Conservation (phyloP, 2,888 invertebrate genomes). For the Scaptomyza parva region DNA sequence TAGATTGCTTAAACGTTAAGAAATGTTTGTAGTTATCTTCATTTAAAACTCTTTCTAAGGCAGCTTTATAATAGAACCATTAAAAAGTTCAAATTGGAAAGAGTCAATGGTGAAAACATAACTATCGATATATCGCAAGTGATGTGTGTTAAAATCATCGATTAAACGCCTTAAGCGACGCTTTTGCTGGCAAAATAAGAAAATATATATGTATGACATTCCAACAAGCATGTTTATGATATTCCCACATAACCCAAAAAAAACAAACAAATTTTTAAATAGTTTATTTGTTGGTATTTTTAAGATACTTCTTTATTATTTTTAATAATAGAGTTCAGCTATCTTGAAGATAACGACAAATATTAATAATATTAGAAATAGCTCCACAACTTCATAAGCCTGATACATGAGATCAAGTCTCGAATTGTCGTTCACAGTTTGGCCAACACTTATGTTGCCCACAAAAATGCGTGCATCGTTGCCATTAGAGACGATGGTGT, state of each 20-base stretch:
- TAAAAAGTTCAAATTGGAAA: no score
- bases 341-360: slow-evolving; percentile 13
- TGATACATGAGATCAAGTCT: neutral
- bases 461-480: slow-evolving; percentile 15
- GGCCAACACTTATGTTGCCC: neutral
- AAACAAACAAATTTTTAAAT: no score
- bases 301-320: neutral
- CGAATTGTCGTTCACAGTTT: neutral
- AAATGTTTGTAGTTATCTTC: no score
- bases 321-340: slow-evolving; percentile 3
- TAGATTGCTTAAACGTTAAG: no score
- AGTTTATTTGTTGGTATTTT: neutral
- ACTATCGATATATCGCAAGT: no score
- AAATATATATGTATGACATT: no score
- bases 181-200: neutral
- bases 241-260: no score
- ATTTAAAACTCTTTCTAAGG: no score
- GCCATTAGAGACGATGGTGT: slow-evolving; percentile 15
- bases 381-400: slow-evolving; percentile 22
- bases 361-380: slow-evolving; percentile 33
- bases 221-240: no score
- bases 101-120: no score
- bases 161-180: neutral
- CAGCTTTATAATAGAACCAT: no score
- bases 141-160: no score